Percentiles rank a stretch among this genome's conserved stretches.
These are phyloP conservation scores for Nycticryphes semicollaris DNA, from an alignment of 2,113 vertebrate species.

Conservation along the genomic window DNA sequence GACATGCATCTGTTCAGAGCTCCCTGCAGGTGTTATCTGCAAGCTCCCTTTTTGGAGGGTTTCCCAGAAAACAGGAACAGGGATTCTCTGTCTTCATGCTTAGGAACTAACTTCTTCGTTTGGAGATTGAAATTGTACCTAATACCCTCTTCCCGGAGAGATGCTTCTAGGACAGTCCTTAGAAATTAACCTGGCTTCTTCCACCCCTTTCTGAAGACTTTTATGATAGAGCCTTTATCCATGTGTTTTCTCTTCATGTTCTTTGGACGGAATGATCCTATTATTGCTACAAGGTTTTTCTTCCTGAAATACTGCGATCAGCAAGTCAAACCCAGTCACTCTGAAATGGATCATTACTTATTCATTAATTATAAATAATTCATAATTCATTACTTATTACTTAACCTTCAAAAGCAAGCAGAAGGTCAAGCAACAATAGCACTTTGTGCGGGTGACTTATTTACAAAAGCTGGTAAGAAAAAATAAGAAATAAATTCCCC, in stretches of 20 bases:
- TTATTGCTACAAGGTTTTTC: neutral
- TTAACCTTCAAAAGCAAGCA: conserved; percentile 43
- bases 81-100: neutral
- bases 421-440: neutral
- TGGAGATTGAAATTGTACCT: neutral
- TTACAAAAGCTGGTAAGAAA: conserved; percentile 15
- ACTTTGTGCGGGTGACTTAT: neutral
- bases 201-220: neutral
- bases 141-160: neutral
- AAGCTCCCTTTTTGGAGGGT: neutral
- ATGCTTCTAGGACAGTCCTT: neutral
- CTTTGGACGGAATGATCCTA: neutral
- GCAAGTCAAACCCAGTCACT: neutral
- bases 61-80: neutral
- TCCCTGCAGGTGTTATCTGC: neutral
- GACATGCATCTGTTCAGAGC: neutral
- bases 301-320: neutral
- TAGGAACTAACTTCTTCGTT: neutral
- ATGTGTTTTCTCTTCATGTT: neutral
- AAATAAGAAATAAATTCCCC: neutral
- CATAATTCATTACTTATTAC: conserved; percentile 60
- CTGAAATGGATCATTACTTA: conserved; percentile 34
- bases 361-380: conserved; percentile 58
- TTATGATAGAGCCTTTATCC: neutral
- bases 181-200: neutral